phyloP scores from a whole-genome alignment of 1,140 invertebrate species.

The Tribolium madens region DNA sequence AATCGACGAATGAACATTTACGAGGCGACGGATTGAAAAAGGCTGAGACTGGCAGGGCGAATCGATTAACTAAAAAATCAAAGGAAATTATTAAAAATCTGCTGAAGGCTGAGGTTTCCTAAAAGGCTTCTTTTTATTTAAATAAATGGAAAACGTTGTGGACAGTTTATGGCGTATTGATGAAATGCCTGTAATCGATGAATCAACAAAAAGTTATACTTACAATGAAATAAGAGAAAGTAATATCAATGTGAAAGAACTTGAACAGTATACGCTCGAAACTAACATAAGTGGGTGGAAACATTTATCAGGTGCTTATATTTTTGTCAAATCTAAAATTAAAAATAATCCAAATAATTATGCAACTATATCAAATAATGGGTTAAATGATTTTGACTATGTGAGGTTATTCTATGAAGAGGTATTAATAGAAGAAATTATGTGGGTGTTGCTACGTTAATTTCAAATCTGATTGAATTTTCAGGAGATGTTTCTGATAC shows the following conservation, averaged over 20 bases:
- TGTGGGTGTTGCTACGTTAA: constrained; percentile 42
- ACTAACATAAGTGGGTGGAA: constrained; percentile 45
- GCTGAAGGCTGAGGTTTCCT: background rate
- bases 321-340: constrained; percentile 45
- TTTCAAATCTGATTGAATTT: constrained; percentile 48
- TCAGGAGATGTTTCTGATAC: constrained; percentile 45
- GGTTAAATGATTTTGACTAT: constrained; percentile 38
- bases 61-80: no score
- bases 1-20: no score
- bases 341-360: constrained; percentile 41
- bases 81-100: constrained; percentile 37
- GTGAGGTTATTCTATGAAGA: constrained; percentile 36
- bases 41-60: no score
- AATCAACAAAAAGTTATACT: constrained; percentile 48
- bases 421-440: constrained; percentile 46
- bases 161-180: constrained; percentile 43
- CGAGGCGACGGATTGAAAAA: no score
- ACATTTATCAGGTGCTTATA: constrained; percentile 47
- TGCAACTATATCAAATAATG: constrained; percentile 41
- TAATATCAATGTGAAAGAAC: constrained; percentile 49
- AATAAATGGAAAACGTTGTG: constrained; percentile 48
- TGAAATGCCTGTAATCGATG: constrained; percentile 36
- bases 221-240: constrained; percentile 49
- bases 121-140: constrained; percentile 26
- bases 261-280: constrained; percentile 47